Evolutionary conservation across 1,140 invertebrate genomes (phyloP), one percentile per base, ranked within the genome.

Genomic region (Anastatus disparis): DNA sequence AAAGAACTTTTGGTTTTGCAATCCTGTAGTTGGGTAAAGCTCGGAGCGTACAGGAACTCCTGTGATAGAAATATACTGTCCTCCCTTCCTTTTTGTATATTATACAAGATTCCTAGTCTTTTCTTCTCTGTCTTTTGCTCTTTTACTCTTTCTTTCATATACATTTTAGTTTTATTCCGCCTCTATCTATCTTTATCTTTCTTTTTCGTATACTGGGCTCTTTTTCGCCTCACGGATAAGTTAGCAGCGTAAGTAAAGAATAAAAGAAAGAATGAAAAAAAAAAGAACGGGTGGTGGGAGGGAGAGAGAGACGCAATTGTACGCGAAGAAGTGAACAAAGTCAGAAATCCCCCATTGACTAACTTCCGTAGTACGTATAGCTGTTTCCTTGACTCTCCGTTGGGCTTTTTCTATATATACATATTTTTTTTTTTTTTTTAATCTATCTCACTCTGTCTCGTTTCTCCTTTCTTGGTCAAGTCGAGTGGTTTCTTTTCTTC

Each of bases 301-400:
- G 17, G 38, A 44, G 22, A 42, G 17, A 31, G 22, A 20, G 20
- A 2, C 15, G 58, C 68, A 46, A 63, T 70, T 70, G 59, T 70
- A 35, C 59, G n/a, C 48, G 58, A 56, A 35, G 38, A 63, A 63
- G 68, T 15, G 62, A 52, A 71, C 62, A 71, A 71, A 71, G 70
- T 71, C 70, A 52, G 62, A 64, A 64, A 65, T 65, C 61, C 69
- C 52, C 70, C 61, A 71, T 71, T 71, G 62, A 71, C 62, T 65
- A 71, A 71, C 70, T 71, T 65, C 62, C 62, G 70, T 44, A 44
- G 29, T 44, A 24, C 35, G 48, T 44, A n/a, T n/a, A n/a, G n/a
- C n/a, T n/a, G n/a, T n/a, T n/a, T n/a, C n/a, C n/a, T n/a, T n/a
- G n/a, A n/a, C n/a, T 64, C 46, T 22, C 13, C 15, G 26, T 22